Base-by-base conservation (phyloP, 2,888 invertebrate species). In the Conops quadrifasciatus region DNA sequence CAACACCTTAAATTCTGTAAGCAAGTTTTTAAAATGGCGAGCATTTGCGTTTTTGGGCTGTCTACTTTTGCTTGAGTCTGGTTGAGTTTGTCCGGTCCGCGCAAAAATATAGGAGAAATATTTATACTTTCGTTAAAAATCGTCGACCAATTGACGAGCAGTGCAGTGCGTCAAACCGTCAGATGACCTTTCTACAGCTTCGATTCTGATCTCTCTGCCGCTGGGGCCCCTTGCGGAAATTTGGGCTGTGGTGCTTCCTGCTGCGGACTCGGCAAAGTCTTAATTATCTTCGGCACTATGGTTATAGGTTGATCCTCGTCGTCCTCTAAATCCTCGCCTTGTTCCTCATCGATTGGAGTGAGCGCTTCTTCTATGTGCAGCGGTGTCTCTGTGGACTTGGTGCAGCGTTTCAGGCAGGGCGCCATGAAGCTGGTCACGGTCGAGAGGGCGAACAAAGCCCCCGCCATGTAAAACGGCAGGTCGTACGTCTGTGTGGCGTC, bases 401-500 rank as follows among this genome's bases (percentile, higher is more conserved):
- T 79, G 70, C 83, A 88, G 74, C 89, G 87, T 82, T 90, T 90
- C 83, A 94, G 88, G 75, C 91, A 88, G 0, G 94, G 94, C 66
- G 94, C 93, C 78, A 93, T 87, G 81, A 94, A 94, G 78, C 96
- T 96, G 26, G 95, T 93, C 21, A 93, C 79, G 0, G 96, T 93
- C 15, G 97, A 92, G 11, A 94, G 84, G 36, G 94, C 89, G 87
- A 98, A 95, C 85, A 97, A 91, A 0, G 89, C 91, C 3, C 95
- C 96, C 2, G 97, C 97, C 88, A 97, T 93, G 82, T 91, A 95
- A 88, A 98, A 99, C 15, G 97, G 94, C 49, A 94, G 90, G 82
- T 92, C 91, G 84, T 96, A 98, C 75, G 91, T 91, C 75, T 90
- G 84, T 0, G 97, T 97, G 1, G 92, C 89, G 85, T 98, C 97